Percentiles rank a stretch among this genome's conserved stretches.
phyloP scores from a whole-genome alignment of 2,113 vertebrate genomes.

The Spea bombifrons region DNA sequence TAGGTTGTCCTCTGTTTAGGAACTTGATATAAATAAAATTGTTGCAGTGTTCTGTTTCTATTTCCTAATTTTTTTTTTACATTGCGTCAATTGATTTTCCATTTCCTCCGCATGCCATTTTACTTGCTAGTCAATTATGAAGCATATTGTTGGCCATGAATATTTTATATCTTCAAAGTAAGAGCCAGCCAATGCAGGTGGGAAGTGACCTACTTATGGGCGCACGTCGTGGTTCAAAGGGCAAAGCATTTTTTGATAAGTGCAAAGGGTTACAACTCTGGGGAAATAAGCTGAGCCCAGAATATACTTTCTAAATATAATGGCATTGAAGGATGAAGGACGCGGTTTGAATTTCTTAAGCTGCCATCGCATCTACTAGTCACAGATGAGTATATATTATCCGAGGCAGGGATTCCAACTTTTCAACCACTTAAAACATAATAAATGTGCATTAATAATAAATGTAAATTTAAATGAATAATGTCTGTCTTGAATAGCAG shows the following conservation, averaged over 20 bases:
- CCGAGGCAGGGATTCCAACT: too few species aligned
- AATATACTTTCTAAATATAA: conserved; percentile 23
- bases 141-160: conserved; percentile 30
- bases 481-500: background rate
- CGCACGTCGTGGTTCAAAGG: background rate
- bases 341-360: background rate
- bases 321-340: conserved; percentile 5
- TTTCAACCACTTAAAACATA: too few species aligned
- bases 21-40: too few species aligned
- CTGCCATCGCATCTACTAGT: background rate
- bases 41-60: too few species aligned
- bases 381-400: background rate
- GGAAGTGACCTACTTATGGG: conserved; percentile 41
- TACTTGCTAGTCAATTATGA: background rate
- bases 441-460: background rate
- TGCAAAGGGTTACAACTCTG: conserved; percentile 22
- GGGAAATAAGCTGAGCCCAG: conserved; percentile 1
- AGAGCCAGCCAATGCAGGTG: conserved; percentile 9
- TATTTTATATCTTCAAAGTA: conserved; percentile 30
- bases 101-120: background rate
- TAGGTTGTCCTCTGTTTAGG: too few species aligned
- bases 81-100: background rate
- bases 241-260: conserved; percentile 8
- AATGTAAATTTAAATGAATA: background rate
- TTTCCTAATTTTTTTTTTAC: background rate